These are phyloP conservation scores for Venustoraphidia nigricollis DNA, from an alignment of 2,888 invertebrate species.

Conservation along the genomic window DNA sequence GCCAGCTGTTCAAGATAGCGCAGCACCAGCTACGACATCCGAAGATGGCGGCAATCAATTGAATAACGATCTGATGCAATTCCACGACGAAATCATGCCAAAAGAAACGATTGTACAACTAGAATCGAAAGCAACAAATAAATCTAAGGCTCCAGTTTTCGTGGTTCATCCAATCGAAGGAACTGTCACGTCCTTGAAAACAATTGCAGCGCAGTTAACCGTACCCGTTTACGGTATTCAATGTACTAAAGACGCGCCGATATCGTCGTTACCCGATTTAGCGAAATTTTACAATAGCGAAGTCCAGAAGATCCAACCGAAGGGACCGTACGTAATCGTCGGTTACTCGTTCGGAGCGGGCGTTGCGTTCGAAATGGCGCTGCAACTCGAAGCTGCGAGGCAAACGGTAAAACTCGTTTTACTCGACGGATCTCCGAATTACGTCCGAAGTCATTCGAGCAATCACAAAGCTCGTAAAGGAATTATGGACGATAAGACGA, in stretches of 20 bases:
- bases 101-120: conserved; percentile 52
- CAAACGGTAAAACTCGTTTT: conserved; percentile 50
- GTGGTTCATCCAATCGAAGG: conserved; percentile 85
- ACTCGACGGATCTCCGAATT: conserved; percentile 81
- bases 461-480: conserved; percentile 43
- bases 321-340: conserved; percentile 74
- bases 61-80: conserved; percentile 25
- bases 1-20: conserved; percentile 14
- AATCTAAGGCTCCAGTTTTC: conserved; percentile 39
- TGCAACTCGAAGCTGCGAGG: conserved; percentile 54
- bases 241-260: conserved; percentile 62
- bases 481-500: conserved; percentile 32
- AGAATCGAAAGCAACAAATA: conserved; percentile 34
- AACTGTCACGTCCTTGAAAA: conserved; percentile 51
- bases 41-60: conserved; percentile 33
- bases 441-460: conserved; percentile 60
- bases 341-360: conserved; percentile 95
- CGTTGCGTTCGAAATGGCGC: conserved; percentile 89
- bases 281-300: conserved; percentile 58
- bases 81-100: conserved; percentile 56
- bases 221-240: conserved; percentile 80
- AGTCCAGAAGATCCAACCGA: conserved; percentile 58
- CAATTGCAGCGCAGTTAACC: conserved; percentile 54
- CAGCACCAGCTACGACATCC: conserved; percentile 18
- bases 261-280: conserved; percentile 51